Base-by-base conservation (phyloP, 2,113 vertebrate genomes). In the Parus major region DNA sequence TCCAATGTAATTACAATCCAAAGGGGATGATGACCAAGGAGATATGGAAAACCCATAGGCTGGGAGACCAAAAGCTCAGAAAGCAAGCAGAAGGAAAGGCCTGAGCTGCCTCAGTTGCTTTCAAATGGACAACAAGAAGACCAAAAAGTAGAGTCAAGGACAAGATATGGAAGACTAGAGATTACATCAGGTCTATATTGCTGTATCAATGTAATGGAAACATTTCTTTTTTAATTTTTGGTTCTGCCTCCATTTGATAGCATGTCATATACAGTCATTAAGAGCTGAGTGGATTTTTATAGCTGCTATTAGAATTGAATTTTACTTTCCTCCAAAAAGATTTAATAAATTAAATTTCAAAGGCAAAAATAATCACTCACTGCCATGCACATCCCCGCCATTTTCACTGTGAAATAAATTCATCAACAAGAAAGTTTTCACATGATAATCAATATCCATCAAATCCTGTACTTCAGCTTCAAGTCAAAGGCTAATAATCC, bases 301-400 rank as follows among this genome's bases (percentile, higher is more conserved):
- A 78, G 93, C 55, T 75, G 68, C 90, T 86, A 78, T 88, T 93
- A 86, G 68, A 94, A 96, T 44, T 71, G 60, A 81, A 90, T 83
- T 90, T 79, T 86, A 70, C 49, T 46, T 87, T 82, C 42, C 66
- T 85, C 55, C 78, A 87, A 18, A 95, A 88, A 49, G 56, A 81
- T 90, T 82, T 53, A 82, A 80, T 90, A 76, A 88, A 95, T 84
- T 84, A 64, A 71, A 93, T 90, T 93, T 94, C 64, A 78, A 88
- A 94, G 72, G 60, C 49, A 94, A 86, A 96, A 95, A 60, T 49
- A 94, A 86, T 71, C 46, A 53, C 50, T 81, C 47, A 52, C 31
- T 82, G 44, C 28, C 49, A 63, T 8, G 31, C 53, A 61, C 64
- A n/a, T 46, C 91, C 50, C 23, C 10, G 9, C 15, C 42, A 25